These are phyloP conservation scores for Riparia riparia DNA, from an alignment of 2,113 vertebrate genomes.

Conservation along the genomic window DNA sequence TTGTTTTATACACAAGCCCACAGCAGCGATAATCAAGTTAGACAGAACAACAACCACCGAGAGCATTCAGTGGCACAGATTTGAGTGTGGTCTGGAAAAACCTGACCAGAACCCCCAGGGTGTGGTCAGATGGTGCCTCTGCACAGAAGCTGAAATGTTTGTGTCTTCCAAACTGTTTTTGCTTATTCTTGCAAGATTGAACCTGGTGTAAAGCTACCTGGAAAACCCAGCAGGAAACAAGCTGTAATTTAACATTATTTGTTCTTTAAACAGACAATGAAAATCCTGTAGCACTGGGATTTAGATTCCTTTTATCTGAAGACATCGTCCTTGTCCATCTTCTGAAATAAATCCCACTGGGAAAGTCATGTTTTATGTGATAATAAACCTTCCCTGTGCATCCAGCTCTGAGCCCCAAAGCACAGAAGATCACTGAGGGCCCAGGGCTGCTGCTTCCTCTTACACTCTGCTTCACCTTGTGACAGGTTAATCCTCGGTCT, in stretches of 20 bases:
- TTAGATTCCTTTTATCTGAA: not conserved
- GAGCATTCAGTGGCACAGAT: not conserved
- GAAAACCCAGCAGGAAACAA: not conserved
- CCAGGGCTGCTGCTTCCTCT: not conserved
- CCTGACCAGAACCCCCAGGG: not conserved
- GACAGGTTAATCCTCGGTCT: not conserved
- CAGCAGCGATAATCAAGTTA: not conserved
- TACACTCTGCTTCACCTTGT: not conserved
- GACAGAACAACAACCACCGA: not conserved
- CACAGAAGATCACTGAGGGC: not conserved
- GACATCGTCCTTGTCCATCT: not conserved
- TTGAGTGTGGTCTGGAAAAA: not conserved
- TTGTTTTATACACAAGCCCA: not conserved
- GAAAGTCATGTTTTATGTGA: not conserved
- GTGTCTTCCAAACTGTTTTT: not conserved
- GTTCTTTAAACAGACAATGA: not conserved
- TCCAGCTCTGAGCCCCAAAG: not conserved
- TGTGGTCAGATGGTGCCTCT: not conserved
- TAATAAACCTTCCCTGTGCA: not conserved
- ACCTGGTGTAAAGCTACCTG: not conserved
- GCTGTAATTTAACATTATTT: not conserved
- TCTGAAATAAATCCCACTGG: not conserved
- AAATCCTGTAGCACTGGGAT: not conserved
- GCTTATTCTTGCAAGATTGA: not conserved
- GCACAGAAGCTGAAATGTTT: not conserved